A percentile compares a stretch with the other conserved stretches of the same genome.
Evolutionary conservation across 2,797 vertebrate genomes (phyloP).

Genomic region (Parauchenoglanis punctatus): DNA sequence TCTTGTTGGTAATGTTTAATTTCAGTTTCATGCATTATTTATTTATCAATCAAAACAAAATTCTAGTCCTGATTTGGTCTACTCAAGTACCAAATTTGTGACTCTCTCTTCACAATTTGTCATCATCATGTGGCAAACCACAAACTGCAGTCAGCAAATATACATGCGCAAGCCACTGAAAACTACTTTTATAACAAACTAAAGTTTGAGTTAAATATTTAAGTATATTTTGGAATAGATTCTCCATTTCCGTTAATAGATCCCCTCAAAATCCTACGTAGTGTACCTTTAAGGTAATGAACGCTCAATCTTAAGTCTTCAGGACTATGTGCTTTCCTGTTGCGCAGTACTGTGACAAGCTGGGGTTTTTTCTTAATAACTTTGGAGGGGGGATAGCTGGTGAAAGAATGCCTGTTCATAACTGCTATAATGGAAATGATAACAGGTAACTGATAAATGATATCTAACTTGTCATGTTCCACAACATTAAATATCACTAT

Average conservation of each 20-base stretch:
- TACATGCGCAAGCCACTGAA: not conserved
- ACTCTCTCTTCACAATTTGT: not conserved
- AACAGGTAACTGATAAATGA: too few species aligned
- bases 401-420: not conserved
- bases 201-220: not conserved
- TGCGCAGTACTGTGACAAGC: not conserved
- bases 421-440: not conserved
- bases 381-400: not conserved
- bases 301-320: too few species aligned
- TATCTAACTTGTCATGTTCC: not conserved
- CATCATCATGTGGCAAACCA: not conserved
- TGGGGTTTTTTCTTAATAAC: not conserved
- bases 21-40: not conserved
- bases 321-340: too few species aligned
- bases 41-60: not conserved
- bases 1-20: not conserved
- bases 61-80: not conserved
- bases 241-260: too few species aligned
- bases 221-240: too few species aligned
- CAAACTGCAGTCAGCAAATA: not conserved
- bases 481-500: not conserved
- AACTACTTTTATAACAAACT: not conserved
- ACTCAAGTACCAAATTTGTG: not conserved
- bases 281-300: too few species aligned
- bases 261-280: too few species aligned